These are phyloP conservation scores for Brachypalpus laphriformis DNA, from an alignment of 2,888 invertebrate genomes.

Conservation along the genomic window DNA sequence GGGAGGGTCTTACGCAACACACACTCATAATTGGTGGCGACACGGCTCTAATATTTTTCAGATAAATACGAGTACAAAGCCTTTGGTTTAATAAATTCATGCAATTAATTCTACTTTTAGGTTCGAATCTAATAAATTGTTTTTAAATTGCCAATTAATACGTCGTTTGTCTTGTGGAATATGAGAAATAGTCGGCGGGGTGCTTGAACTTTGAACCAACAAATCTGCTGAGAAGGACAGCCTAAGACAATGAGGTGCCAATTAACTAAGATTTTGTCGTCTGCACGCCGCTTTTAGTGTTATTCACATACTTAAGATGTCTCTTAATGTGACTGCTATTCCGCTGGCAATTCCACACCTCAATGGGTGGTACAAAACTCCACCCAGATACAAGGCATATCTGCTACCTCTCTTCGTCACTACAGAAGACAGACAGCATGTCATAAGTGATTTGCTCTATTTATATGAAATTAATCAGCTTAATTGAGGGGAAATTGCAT, in stretches of 20 bases:
- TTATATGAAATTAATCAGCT: constrained; percentile 71
- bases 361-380: constrained; percentile 56
- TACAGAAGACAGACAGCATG: constrained; percentile 56
- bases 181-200: neutral
- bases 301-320: constrained; percentile 42
- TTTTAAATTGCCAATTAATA: constrained; percentile 4
- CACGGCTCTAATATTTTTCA: neutral
- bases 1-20: neutral
- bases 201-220: neutral
- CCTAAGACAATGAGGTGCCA: neutral
- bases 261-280: neutral
- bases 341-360: constrained; percentile 49
- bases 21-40: neutral
- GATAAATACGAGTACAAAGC: neutral
- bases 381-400: constrained; percentile 20
- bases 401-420: neutral
- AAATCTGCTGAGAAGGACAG: neutral
- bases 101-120: constrained; percentile 1
- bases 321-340: constrained; percentile 43
- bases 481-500: constrained; percentile 71
- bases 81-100: neutral
- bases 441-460: constrained; percentile 71
- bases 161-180: neutral
- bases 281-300: neutral
- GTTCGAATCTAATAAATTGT: constrained; percentile 2